Evolutionary conservation across 2,113 vertebrate species (phyloP), one percentile per base, ranked within the genome.

Genomic region (Ochotona princeps): DNA sequence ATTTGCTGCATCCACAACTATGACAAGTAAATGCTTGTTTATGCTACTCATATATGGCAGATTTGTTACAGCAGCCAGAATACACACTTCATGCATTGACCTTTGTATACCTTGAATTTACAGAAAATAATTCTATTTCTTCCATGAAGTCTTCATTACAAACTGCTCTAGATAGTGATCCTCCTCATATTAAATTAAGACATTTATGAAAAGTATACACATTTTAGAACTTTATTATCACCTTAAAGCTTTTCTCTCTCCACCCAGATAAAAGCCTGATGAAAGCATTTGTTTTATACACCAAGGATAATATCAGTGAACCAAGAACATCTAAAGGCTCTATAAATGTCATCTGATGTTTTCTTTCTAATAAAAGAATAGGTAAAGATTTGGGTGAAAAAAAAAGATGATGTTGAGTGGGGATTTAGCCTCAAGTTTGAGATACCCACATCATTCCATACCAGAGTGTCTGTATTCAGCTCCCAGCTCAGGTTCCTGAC

Each of bases 211-310:
- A 82, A 82, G 18, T 10, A 49, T 61, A 73, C 51, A 92, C 26
- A 74, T 69, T 87, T 95, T 80, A 61, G 21, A 25, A 74, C 18
- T 65, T 61, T 47, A 95, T 65, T 86, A 66, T 78, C 82, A 74
- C 18, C 57, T 78, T 44, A 81, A 85, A n/a, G 72, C 25, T 94
- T 88, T 57, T 78, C 49, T 74, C 57, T 93, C 32, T 93, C 38
- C 17, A 83, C 12, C 54, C 65, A 92, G 49, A 82, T 20, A 60
- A 51, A 70, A 61, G 20, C 20, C 57, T 79, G 44, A 1, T 44
- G 65, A 78, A n/a, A 21, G 85, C 2, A 73, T 10, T 74, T 57
- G n/a, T 35, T 91, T 81, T 78, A 67, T 66, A 93, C 11, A 3
- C 7, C 8, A 86, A 65, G 63, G 32, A 25, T 78, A 30, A 26